Conservation (phyloP, 2,888 invertebrate species). For the Smittia sp. region DNA sequence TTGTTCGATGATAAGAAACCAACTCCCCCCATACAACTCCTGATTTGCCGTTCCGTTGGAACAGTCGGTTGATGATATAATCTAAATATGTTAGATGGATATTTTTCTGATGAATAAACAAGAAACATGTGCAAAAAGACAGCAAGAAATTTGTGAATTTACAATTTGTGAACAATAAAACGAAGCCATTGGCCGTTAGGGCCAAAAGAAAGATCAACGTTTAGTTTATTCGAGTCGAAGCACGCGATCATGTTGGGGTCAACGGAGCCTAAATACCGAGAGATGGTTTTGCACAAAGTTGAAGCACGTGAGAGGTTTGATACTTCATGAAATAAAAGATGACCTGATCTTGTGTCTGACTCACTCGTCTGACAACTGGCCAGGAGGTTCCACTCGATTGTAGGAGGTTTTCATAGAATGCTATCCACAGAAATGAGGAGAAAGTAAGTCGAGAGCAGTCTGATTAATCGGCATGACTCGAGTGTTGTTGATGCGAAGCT, state of each 20-base stretch:
- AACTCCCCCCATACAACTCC: background rate
- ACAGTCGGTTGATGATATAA: background rate
- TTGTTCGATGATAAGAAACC: background rate
- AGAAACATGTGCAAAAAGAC: constrained; percentile 6
- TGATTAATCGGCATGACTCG: background rate
- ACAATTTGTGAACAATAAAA: constrained; percentile 17
- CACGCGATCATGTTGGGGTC: too few relatives aligned
- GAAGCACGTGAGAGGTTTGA: too few relatives aligned
- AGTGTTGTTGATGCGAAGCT: background rate
- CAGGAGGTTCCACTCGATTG: too few relatives aligned
- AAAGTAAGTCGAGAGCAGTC: background rate
- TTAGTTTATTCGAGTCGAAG: too few relatives aligned
- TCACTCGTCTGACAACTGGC: too few relatives aligned
- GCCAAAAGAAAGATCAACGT: background rate
- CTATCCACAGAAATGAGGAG: background rate
- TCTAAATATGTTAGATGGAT: background rate
- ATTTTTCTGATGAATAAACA: background rate
- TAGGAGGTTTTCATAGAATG: background rate
- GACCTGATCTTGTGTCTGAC: too few relatives aligned
- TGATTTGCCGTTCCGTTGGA: background rate
- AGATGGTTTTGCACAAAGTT: too few relatives aligned
- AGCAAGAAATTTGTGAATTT: constrained; percentile 9
- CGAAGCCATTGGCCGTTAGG: background rate
- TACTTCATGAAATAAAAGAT: too few relatives aligned
- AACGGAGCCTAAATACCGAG: too few relatives aligned